Evolutionary conservation across 2,113 vertebrate genomes (phyloP).

Genomic region (Ardeotis arabs): DNA sequence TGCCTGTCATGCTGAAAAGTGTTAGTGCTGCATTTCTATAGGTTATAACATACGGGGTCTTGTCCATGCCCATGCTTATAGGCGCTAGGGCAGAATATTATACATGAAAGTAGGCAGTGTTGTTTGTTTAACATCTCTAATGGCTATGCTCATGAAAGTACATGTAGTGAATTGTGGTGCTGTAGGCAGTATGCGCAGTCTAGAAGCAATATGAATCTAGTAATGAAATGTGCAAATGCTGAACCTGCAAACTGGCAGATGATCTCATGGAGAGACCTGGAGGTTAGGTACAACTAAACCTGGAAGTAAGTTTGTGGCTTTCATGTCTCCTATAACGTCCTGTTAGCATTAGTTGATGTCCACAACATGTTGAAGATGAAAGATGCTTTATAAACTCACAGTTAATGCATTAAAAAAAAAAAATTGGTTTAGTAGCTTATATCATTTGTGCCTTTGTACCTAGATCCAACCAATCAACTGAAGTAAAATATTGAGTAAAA

Average conservation of each 20-base stretch:
- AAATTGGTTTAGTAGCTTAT: background rate
- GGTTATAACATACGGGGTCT: accelerated
- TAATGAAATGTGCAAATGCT: background rate
- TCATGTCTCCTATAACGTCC: background rate
- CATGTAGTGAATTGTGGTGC: background rate
- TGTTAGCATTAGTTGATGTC: background rate
- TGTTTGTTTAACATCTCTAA: background rate
- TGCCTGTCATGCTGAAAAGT: background rate
- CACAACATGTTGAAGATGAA: background rate
- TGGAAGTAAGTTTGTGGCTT: background rate
- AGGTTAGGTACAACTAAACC: background rate
- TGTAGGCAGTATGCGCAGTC: background rate
- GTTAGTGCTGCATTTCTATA: background rate
- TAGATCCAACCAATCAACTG: background rate
- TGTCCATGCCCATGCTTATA: background rate
- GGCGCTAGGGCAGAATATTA: background rate
- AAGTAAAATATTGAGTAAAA: background rate
- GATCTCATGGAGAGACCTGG: background rate
- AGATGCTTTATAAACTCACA: background rate
- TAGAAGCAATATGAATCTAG: background rate
- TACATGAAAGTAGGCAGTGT: background rate
- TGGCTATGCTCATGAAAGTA: background rate
- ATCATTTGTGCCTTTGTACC: background rate
- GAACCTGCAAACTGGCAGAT: background rate
- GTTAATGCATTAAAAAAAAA: background rate